These are phyloP conservation scores for Temnothorax longispinosus DNA, from an alignment of 1,140 invertebrate genomes.

Conservation along the genomic window DNA sequence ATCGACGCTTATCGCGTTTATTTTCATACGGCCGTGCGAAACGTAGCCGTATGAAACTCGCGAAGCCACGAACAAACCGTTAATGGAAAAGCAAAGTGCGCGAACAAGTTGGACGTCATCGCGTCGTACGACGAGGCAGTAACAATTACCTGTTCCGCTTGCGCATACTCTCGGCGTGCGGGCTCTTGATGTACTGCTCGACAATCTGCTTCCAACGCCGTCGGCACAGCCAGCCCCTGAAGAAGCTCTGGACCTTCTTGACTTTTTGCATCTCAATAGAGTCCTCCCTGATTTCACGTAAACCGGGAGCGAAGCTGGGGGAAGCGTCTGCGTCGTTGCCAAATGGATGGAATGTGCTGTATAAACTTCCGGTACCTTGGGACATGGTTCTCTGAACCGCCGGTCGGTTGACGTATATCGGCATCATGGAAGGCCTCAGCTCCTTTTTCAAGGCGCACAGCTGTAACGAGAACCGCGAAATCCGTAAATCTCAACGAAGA, in stretches of 20 bases:
- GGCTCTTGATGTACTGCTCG: constrained; percentile 97
- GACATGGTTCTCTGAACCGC: constrained; percentile 72
- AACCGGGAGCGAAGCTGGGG: constrained; percentile 67
- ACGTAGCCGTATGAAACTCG: neutral
- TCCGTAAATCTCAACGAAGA: neutral
- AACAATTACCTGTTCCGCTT: constrained; percentile 93
- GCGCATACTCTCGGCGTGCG: constrained; percentile 97
- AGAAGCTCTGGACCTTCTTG: constrained; percentile 98
- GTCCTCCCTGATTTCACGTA: constrained; percentile 84
- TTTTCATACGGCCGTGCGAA: neutral
- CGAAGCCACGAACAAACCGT: neutral
- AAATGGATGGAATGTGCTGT: constrained; percentile 15
- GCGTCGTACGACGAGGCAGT: neutral
- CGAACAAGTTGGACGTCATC: constrained; percentile 1
- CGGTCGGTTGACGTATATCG: neutral
- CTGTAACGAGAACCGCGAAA: constrained; percentile 83
- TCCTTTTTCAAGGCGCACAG: constrained; percentile 94
- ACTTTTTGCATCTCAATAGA: constrained; percentile 94
- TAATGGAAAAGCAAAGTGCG: neutral
- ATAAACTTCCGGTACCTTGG: constrained; percentile 63
- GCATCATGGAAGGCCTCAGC: constrained; percentile 85
- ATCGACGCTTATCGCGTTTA: neutral
- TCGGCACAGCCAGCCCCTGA: constrained; percentile 97
- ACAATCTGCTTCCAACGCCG: constrained; percentile 98
- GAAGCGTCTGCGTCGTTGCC: constrained; percentile 46